phyloP scores from a whole-genome alignment of 92 coral and sea anemone genomes.

The Micromussa lordhowensis region DNA sequence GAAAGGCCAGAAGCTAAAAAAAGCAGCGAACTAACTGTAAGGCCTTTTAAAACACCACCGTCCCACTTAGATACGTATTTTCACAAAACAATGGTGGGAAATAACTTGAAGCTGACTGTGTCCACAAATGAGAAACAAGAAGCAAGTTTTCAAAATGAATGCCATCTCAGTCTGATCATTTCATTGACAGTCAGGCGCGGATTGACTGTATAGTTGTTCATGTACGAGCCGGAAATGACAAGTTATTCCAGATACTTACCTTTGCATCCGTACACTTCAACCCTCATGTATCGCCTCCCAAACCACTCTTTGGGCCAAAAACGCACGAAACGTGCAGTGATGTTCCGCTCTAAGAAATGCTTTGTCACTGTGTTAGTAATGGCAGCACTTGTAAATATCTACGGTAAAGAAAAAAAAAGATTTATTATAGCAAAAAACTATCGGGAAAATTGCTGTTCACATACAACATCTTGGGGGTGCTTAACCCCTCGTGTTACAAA shows the following conservation, averaged over 20 bases:
- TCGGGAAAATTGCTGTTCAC: not conserved
- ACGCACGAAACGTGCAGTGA: slow-evolving; percentile 60
- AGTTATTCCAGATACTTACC: slow-evolving; percentile 20
- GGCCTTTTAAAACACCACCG: not conserved
- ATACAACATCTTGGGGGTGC: not conserved
- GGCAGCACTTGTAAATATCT: slow-evolving; percentile 50
- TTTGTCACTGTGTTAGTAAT: slow-evolving; percentile 49
- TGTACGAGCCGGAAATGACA: not conserved
- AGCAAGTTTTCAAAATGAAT: no score
- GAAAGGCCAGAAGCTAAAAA: not conserved
- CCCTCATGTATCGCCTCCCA: slow-evolving; percentile 14
- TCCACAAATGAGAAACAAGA: not conserved
- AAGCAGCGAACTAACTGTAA: not conserved
- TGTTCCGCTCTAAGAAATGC: slow-evolving; percentile 34
- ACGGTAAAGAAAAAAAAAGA: not conserved
- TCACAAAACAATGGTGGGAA: not conserved
- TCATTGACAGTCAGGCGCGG: not conserved
- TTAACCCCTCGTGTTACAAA: not conserved
- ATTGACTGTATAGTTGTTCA: not conserved
- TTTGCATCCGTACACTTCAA: slow-evolving; percentile 71
- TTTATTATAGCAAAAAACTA: not conserved
- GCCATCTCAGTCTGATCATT: not conserved
- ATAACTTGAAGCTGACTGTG: not conserved
- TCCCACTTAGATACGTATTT: not conserved
- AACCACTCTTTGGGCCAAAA: slow-evolving; percentile 63